A percentile compares a stretch with the other conserved stretches of the same genome.
These are phyloP conservation scores for Archocentrus centrarchus DNA, from an alignment of 2,113 vertebrate species.

Conservation along the genomic window DNA sequence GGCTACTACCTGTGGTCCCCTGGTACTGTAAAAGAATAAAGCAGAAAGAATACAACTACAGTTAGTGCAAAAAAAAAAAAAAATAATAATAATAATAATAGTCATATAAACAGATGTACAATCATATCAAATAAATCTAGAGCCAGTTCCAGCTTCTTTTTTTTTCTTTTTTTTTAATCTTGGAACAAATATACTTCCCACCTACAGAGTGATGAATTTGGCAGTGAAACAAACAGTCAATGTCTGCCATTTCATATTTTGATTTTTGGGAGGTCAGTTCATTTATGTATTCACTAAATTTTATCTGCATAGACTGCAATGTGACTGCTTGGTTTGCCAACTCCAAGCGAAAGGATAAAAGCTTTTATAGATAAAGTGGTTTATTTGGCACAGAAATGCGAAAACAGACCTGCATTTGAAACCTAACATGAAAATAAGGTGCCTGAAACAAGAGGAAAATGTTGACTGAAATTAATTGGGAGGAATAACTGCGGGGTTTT, in stretches of 20 bases:
- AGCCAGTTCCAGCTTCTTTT: not conserved
- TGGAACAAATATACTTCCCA: conserved; percentile 14
- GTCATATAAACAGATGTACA: not conserved
- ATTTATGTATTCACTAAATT: conserved; percentile 16
- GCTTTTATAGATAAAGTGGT: conserved; percentile 11
- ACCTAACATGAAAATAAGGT: conserved; percentile 13
- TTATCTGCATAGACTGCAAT: conserved; percentile 10
- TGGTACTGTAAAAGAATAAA: conserved; percentile 70
- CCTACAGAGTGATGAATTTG: conserved; percentile 14
- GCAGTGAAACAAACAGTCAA: conserved; percentile 17
- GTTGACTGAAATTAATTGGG: conserved; percentile 35
- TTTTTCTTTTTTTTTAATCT: not conserved
- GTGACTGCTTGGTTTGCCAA: conserved; percentile 18
- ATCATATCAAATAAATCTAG: conserved; percentile 15
- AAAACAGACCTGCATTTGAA: conserved; percentile 28
- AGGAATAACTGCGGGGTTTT: conserved; percentile 25
- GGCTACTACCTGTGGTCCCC: conserved; percentile 76
- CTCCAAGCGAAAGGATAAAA: conserved; percentile 17
- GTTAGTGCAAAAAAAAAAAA: conserved; percentile 5
- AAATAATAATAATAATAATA: not conserved
- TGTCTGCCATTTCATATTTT: conserved; percentile 15
- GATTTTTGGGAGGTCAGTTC: conserved; percentile 1
- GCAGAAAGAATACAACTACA: not conserved
- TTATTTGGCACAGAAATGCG: conserved; percentile 31
- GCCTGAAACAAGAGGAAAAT: conserved; percentile 29